Conservation (phyloP, 2,888 invertebrate genomes). For the Caenorhabditis sulstoni region DNA sequence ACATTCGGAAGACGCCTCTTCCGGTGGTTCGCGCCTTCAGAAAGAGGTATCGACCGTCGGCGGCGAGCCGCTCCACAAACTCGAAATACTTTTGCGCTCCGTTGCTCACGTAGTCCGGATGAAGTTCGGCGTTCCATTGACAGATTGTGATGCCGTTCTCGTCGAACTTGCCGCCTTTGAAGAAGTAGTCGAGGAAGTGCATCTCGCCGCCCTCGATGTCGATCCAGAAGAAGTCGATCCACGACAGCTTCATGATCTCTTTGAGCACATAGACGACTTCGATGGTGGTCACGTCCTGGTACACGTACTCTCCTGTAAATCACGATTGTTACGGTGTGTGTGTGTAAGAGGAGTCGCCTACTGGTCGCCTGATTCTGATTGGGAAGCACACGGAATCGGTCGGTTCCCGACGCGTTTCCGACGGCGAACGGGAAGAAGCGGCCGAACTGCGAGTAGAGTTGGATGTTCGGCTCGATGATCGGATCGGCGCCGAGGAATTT, state of each 20-base stretch:
- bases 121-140: constrained; percentile 56
- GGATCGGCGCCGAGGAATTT: constrained; percentile 61
- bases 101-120: constrained; percentile 1
- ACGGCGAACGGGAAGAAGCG: constrained; percentile 59
- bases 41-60: constrained; percentile 16
- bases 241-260: constrained; percentile 18
- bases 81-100: constrained; percentile 9
- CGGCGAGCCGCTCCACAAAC: constrained; percentile 11
- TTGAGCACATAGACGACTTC: constrained; percentile 48
- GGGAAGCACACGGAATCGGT: constrained; percentile 30
- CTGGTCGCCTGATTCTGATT: constrained; percentile 51
- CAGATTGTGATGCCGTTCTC: constrained; percentile 54
- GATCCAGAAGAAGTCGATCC: constrained; percentile 55
- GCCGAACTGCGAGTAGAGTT: constrained; percentile 52
- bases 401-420: constrained; percentile 29
- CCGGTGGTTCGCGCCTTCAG: constrained; percentile 5
- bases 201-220: constrained; percentile 59
- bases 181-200: constrained; percentile 40
- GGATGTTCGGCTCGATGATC: constrained; percentile 52
- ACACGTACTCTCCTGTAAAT: constrained; percentile 17
- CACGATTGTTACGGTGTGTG: no score
- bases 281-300: constrained; percentile 54
- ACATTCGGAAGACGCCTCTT: constrained; percentile 7
- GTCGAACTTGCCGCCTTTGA: constrained; percentile 53
- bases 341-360: neutral